Evolutionary conservation across 2,888 invertebrate genomes (phyloP).

Genomic region (Clitarchus hookeri): DNA sequence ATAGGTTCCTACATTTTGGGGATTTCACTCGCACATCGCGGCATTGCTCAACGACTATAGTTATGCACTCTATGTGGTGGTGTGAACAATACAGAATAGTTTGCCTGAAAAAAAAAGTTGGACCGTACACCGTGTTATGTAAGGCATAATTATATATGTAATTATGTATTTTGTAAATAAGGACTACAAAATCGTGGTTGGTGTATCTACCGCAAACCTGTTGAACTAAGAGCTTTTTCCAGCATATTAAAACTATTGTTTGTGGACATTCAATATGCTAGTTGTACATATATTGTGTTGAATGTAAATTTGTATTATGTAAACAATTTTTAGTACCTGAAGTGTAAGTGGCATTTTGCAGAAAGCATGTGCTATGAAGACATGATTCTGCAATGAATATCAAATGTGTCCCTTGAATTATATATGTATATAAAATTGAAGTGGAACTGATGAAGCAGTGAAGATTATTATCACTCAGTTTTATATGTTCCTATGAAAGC

Average conservation of each 20-base stretch:
- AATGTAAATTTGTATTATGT: background rate
- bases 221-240: background rate
- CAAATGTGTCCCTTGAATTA: background rate
- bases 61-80: background rate
- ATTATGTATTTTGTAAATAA: background rate
- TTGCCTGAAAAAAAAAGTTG: background rate
- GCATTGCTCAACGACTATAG: background rate
- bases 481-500: conserved; percentile 8
- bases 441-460: background rate
- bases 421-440: background rate
- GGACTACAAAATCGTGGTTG: background rate
- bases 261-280: background rate
- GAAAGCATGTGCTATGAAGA: background rate
- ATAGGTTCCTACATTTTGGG: background rate
- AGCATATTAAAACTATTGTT: background rate
- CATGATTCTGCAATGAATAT: background rate
- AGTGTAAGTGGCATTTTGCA: background rate
- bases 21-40: background rate
- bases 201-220: background rate
- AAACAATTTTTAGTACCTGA: background rate
- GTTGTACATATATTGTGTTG: background rate
- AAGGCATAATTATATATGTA: background rate
- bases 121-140: background rate
- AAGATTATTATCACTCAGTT: background rate
- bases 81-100: background rate